Percentiles rank a stretch among this genome's conserved stretches.
Evolutionary conservation across 2,797 vertebrate species (phyloP).

Genomic region (Neosilurus mollespiculum): DNA sequence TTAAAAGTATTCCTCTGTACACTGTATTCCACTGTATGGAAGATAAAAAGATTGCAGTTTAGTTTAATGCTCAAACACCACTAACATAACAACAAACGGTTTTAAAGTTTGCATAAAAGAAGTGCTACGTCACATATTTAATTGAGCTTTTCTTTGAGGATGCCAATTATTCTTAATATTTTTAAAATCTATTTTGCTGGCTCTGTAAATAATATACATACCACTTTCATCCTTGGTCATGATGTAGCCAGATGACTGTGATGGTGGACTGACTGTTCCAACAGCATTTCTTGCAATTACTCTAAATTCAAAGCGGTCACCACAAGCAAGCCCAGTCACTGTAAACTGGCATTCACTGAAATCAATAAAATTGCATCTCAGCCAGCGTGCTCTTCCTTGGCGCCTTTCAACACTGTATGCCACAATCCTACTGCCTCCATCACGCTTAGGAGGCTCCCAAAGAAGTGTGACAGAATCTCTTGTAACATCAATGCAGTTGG

Average conservation of each 20-base stretch:
- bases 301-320: slow-evolving; percentile 95
- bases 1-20: not conserved
- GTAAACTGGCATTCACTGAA: slow-evolving; percentile 93
- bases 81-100: not conserved
- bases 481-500: slow-evolving; percentile 94
- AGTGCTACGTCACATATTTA: not conserved
- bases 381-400: slow-evolving; percentile 88
- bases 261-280: slow-evolving; percentile 95
- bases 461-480: slow-evolving; percentile 95
- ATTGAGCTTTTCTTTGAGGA: not conserved
- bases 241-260: slow-evolving; percentile 94
- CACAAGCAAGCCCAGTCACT: slow-evolving; percentile 87
- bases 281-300: slow-evolving; percentile 96
- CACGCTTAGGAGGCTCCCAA: slow-evolving; percentile 88
- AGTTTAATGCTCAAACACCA: not conserved
- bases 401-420: slow-evolving; percentile 95
- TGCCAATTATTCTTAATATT: not conserved
- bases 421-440: slow-evolving; percentile 95
- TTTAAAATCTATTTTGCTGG: not conserved
- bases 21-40: no score
- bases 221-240: slow-evolving; percentile 97
- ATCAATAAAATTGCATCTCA: slow-evolving; percentile 96
- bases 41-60: not conserved
- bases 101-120: not conserved
- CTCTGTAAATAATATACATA: slow-evolving; percentile 66